These are phyloP conservation scores for Oreochromis aureus DNA, from an alignment of 2,113 vertebrate genomes.

Conservation along the genomic window DNA sequence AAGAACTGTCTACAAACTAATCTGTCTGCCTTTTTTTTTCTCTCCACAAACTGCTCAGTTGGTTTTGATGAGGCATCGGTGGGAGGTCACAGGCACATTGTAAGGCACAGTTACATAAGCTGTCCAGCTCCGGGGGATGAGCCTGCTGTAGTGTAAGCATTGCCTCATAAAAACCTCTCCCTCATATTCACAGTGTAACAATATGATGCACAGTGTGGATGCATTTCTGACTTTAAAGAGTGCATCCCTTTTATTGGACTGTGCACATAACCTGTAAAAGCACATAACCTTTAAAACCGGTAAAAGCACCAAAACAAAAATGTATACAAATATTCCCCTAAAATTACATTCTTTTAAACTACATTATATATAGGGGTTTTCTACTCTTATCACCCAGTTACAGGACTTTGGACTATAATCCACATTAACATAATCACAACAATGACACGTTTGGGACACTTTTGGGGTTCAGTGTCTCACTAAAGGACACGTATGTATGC, in stretches of 20 bases:
- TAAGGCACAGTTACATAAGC: conserved; percentile 24
- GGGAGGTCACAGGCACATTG: conserved; percentile 2
- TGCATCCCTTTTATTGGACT: background rate
- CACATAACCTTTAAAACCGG: background rate
- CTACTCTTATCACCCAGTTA: background rate
- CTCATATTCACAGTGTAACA: background rate
- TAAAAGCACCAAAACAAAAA: background rate
- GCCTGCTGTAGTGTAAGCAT: background rate
- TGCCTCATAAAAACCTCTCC: conserved; percentile 7
- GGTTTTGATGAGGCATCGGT: conserved; percentile 1
- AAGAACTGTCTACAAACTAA: background rate
- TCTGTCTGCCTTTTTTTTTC: background rate
- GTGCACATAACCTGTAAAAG: background rate
- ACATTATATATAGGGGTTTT: background rate
- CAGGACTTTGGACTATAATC: background rate
- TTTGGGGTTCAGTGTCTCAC: background rate
- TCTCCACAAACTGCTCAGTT: background rate
- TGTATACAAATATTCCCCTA: background rate
- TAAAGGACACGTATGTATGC: background rate
- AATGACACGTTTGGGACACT: background rate
- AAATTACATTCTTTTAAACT: fast-evolving
- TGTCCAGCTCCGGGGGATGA: background rate
- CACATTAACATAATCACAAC: background rate
- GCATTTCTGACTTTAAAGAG: background rate
- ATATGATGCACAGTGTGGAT: background rate